A percentile compares a stretch with the other conserved stretches of the same genome.
Evolutionary conservation across 2,113 vertebrate species (phyloP).

Genomic region (Hepsetus odoe): DNA sequence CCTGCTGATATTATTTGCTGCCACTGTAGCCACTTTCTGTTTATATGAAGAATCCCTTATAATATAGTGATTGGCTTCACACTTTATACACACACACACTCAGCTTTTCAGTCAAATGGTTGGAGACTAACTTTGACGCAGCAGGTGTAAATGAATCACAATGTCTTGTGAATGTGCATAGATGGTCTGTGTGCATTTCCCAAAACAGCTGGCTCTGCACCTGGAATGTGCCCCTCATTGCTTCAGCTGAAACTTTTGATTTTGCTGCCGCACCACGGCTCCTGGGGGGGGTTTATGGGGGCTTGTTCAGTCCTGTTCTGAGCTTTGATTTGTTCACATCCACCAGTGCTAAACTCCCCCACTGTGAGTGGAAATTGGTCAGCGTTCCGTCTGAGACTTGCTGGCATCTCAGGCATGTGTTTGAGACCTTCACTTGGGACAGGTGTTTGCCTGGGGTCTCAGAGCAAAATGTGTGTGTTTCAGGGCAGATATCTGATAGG

Average conservation of each 20-base stretch:
- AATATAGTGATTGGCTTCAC: constrained; percentile 16
- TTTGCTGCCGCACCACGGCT: not conserved
- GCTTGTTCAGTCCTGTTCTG: constrained; percentile 39
- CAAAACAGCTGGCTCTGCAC: constrained; percentile 13
- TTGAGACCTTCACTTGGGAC: constrained; percentile 16
- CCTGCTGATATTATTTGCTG: not conserved
- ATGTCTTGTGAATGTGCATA: constrained; percentile 7
- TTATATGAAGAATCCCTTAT: not conserved
- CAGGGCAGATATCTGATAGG: not conserved
- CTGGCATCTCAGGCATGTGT: constrained; percentile 35
- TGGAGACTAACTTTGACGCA: constrained; percentile 41
- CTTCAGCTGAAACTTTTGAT: not conserved
- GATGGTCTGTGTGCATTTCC: constrained; percentile 17
- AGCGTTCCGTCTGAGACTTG: constrained; percentile 27
- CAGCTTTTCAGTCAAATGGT: constrained; percentile 52
- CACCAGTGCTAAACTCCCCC: constrained; percentile 11
- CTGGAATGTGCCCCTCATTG: constrained; percentile 46
- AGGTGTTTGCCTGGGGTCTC: not conserved
- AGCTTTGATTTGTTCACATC: constrained; percentile 20
- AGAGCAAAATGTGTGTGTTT: no score
- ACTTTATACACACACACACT: not conserved
- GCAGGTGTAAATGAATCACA: constrained; percentile 38
- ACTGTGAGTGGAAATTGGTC: constrained; percentile 38
- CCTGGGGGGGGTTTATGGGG: constrained; percentile 21
- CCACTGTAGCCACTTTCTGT: not conserved